These are phyloP conservation scores for Temnopleurus reevesii DNA, from an alignment of 53 echinoderm and acorn worm genomes.

Conservation along the genomic window DNA sequence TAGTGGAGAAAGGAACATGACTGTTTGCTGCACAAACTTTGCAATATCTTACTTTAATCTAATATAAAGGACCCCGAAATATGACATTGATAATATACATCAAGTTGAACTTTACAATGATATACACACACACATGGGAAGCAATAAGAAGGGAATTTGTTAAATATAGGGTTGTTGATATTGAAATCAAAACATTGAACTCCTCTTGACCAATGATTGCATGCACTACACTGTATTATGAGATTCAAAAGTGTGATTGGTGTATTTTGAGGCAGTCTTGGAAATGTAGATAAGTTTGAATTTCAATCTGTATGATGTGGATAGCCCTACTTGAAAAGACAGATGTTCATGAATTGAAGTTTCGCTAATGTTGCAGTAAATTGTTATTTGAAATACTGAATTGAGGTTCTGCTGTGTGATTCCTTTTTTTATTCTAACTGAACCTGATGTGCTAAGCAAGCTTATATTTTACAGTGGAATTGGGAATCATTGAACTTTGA, in stretches of 20 bases:
- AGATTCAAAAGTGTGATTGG: too few species aligned
- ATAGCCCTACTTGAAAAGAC: conserved; percentile 9
- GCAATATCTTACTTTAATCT: too few species aligned
- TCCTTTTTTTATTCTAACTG: background rate
- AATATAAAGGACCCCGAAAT: too few species aligned
- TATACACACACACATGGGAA: background rate
- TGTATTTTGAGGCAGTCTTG: background rate
- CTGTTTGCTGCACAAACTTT: conserved; percentile 8
- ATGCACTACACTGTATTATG: too few species aligned
- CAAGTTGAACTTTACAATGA: background rate
- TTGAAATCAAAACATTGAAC: background rate
- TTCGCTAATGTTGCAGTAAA: conserved; percentile 22
- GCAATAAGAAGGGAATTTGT: background rate
- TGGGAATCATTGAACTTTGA: too few species aligned
- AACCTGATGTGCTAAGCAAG: too few species aligned
- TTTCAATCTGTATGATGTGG: background rate
- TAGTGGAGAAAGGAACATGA: background rate
- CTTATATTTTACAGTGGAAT: too few species aligned
- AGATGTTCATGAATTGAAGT: conserved; percentile 20
- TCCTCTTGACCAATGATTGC: background rate
- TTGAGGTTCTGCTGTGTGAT: background rate
- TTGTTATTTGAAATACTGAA: conserved; percentile 36
- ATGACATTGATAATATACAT: background rate
- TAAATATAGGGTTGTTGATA: background rate
- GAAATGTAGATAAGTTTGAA: background rate